Percentiles rank a stretch among this genome's conserved stretches.
Evolutionary conservation across 2,113 vertebrate species (phyloP).

Genomic region (Clarias macrocephalus): DNA sequence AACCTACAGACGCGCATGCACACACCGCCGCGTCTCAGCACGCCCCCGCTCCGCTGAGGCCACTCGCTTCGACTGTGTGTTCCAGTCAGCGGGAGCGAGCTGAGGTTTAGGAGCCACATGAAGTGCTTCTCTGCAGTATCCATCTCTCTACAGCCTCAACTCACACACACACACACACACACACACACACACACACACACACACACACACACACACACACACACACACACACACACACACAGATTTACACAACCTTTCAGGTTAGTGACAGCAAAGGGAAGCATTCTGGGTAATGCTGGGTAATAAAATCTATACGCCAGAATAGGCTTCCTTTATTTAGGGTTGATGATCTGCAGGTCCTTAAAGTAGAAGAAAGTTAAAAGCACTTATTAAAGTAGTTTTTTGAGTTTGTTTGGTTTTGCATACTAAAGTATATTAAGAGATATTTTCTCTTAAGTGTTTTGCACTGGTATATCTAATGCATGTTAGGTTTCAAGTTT

Average conservation of each 20-base stretch:
- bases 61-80: neutral
- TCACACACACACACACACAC: neutral
- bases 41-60: conserved; percentile 15
- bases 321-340: neutral
- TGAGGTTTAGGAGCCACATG: neutral
- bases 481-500: neutral
- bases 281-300: neutral
- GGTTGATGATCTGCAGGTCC: neutral
- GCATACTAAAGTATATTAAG: neutral
- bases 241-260: neutral
- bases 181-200: neutral
- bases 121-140: neutral
- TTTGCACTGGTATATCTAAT: neutral
- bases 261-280: neutral
- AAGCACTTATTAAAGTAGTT: too few species aligned
- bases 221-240: neutral
- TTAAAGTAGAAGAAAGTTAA: neutral
- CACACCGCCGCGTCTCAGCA: conserved; percentile 13
- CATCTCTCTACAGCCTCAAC: neutral
- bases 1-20: conserved; percentile 21
- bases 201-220: neutral
- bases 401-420: neutral
- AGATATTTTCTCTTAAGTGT: neutral
- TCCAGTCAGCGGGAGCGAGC: neutral
- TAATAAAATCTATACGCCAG: neutral